Conservation (phyloP, 2,113 vertebrate genomes). For the Gobiocypris rarus region DNA sequence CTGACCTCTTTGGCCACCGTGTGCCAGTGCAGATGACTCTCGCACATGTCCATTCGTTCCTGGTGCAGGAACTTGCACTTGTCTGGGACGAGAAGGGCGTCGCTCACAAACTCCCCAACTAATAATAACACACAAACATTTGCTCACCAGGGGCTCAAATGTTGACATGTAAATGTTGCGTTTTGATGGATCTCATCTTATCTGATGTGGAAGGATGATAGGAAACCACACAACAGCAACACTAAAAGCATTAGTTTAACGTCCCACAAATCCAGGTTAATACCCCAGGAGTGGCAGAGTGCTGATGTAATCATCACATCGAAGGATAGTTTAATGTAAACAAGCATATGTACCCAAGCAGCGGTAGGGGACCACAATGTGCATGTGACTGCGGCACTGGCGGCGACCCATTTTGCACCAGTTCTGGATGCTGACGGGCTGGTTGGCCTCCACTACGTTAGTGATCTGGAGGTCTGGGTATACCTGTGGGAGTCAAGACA, state of each 20-base stretch:
- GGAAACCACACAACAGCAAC: slow-evolving; percentile 29
- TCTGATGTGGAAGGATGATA: slow-evolving; percentile 6
- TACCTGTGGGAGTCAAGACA: slow-evolving; percentile 73
- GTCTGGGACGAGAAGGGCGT: slow-evolving; percentile 95
- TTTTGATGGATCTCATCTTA: slow-evolving; percentile 13
- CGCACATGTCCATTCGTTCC: slow-evolving; percentile 96
- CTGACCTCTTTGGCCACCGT: slow-evolving; percentile 96
- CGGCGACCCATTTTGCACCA: slow-evolving; percentile 93
- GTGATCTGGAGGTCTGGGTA: slow-evolving; percentile 97
- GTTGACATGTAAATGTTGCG: not conserved
- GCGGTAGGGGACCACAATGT: slow-evolving; percentile 96
- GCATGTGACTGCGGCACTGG: slow-evolving; percentile 87
- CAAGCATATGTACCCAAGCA: slow-evolving; percentile 85
- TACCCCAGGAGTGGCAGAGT: slow-evolving; percentile 14
- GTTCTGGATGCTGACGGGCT: slow-evolving; percentile 92
- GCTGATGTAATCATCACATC: not conserved
- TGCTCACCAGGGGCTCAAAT: not conserved
- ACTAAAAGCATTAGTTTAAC: slow-evolving; percentile 40
- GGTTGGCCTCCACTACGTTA: slow-evolving; percentile 97
- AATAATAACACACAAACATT: slow-evolving; percentile 57
- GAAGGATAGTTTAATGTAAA: not conserved
- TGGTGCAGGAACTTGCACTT: slow-evolving; percentile 98
- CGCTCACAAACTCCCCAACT: slow-evolving; percentile 98
- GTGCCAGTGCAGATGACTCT: slow-evolving; percentile 98
- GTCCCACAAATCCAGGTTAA: slow-evolving; percentile 47